These are phyloP conservation scores for Scaptomyza polygonia DNA, from an alignment of 2,888 invertebrate genomes.

Conservation along the genomic window DNA sequence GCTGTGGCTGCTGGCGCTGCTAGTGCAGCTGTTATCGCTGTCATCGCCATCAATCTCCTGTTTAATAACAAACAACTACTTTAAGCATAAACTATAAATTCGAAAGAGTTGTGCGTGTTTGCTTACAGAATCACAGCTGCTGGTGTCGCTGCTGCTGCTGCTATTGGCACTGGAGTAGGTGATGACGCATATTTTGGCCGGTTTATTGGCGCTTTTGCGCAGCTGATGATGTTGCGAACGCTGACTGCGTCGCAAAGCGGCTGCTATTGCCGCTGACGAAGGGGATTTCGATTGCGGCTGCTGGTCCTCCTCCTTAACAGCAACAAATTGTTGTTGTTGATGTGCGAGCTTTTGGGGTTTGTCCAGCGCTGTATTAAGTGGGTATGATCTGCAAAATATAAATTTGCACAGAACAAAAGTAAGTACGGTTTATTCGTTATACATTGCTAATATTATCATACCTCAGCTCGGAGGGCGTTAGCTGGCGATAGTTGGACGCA, in stretches of 20 bases:
- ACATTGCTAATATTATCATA: conserved; percentile 74
- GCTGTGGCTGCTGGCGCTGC: conserved; percentile 48
- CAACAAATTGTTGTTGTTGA: conserved; percentile 1
- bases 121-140: conserved; percentile 70
- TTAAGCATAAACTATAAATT: not conserved
- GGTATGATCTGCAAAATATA: conserved; percentile 89
- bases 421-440: not conserved
- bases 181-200: conserved; percentile 28
- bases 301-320: not conserved
- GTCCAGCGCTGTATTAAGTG: conserved; percentile 93
- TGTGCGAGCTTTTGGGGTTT: conserved; percentile 17
- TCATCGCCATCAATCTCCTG: conserved; percentile 66
- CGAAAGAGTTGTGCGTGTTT: not conserved
- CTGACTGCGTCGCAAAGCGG: conserved; percentile 45
- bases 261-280: not conserved
- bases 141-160: conserved; percentile 42
- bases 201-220: conserved; percentile 38
- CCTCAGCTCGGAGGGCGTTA: conserved; percentile 92
- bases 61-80: not conserved
- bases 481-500: conserved; percentile 92
- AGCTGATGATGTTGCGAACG: conserved; percentile 46
- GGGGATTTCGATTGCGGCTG: not conserved
- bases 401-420: not conserved
- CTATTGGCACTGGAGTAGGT: conserved; percentile 44
- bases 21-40: conserved; percentile 53